Evolutionary conservation across 2,797 vertebrate genomes (phyloP), one percentile per base, ranked within the genome.

Genomic region (Rhabdophis nuchalis): DNA sequence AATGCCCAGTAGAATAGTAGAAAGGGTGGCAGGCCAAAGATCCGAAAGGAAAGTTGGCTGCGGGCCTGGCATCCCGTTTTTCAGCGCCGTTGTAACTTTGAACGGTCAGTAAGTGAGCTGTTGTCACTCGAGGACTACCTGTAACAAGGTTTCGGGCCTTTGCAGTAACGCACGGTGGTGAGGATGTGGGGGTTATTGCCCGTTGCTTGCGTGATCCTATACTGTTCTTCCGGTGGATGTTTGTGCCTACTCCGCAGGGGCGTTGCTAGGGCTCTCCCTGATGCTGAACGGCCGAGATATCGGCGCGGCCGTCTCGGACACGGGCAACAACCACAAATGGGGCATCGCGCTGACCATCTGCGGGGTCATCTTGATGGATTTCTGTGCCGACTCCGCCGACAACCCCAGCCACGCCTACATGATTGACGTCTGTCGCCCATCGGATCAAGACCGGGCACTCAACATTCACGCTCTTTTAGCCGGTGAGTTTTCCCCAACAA

Each of bases 331-430:
- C 96, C 99, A 99, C 97, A 98, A 98, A 90, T 99, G 99, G 99
- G 99, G 99, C 0, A 99, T 99, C 32, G 93, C 98, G 88, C 97
- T 99, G 92, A 99, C 99, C 0, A 96, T 99, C 93, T 99, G 99
- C 1, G 99, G 99, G 0, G 99, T 99, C 94, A 98, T 99, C 77
- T 97, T 99, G 91, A 99, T 99, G 99, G 99, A 99, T 97, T 99
- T 99, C 97, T 99, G 99, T 0, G 99, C 99, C 0, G 99, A 99
- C 96, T 99, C 99, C 0, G 99, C 99, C 0, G 99, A 99, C 96
- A 99, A 98, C 95, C 99, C 99, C 2, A 99, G 98, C 93, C 99
- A 99, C 0, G 99, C 99, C 56, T 99, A 99, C 97, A 99, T 99
- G 99, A 99, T 99, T 99, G 99, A 99, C 4, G 99, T 99, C 12